Conservation (phyloP, 2,888 invertebrate species). For the Dolichopus griseipennis region DNA sequence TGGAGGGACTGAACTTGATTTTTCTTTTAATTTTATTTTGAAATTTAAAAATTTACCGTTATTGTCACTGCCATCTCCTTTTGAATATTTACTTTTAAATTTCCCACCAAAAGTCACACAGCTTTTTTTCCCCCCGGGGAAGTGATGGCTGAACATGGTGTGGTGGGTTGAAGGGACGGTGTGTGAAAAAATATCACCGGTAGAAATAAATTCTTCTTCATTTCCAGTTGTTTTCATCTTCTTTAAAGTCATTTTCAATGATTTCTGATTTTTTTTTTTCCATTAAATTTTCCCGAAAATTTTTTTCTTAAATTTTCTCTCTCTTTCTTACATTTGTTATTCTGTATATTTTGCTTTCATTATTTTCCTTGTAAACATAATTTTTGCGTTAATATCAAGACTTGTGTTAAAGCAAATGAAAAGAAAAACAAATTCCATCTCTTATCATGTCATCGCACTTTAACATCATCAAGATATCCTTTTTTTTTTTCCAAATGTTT, state of each 20-base stretch:
- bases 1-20: no score
- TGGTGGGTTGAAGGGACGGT: no score
- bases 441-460: neutral
- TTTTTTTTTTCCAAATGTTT: neutral
- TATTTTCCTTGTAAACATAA: neutral
- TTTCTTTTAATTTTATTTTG: no score
- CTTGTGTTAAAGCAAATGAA: no score
- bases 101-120: no score
- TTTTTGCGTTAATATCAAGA: neutral
- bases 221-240: neutral
- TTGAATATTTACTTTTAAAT: no score
- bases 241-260: neutral
- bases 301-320: neutral
- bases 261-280: neutral
- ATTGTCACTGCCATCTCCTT: no score
- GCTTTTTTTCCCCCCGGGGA: no score
- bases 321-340: neutral
- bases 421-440: neutral
- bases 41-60: no score
- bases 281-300: neutral
- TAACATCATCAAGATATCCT: constrained; percentile 3
- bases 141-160: no score
- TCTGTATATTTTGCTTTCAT: neutral
- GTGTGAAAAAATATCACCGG: neutral
- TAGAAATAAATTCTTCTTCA: neutral